A percentile compares a stretch with the other conserved stretches of the same genome.
phyloP scores from a whole-genome alignment of 2,888 invertebrate genomes.

The Cartodere bifasciata region DNA sequence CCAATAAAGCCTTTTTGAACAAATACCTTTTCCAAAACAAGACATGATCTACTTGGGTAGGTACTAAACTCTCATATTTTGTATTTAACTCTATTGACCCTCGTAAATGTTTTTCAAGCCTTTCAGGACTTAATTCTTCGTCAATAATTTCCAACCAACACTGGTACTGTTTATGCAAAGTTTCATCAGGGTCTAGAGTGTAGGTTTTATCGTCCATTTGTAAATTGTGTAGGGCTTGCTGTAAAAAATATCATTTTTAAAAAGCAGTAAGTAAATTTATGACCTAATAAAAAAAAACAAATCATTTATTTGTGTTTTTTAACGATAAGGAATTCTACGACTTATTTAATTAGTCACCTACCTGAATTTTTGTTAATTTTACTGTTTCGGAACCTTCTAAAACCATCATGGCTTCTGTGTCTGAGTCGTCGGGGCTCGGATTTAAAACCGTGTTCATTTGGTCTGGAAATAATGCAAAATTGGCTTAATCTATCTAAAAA shows the following conservation, averaged over 20 bases:
- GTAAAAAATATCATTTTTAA: no score
- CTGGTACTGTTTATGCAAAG: conserved; percentile 40
- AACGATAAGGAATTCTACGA: no score
- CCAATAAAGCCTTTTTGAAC: conserved; percentile 66
- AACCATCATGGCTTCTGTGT: conserved; percentile 54
- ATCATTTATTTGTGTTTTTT: no score
- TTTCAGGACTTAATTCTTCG: conserved; percentile 42
- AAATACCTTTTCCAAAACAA: conserved; percentile 71
- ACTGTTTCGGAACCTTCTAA: conserved; percentile 53
- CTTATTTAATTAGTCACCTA: no score
- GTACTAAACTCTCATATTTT: conserved; percentile 48
- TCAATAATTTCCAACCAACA: conserved; percentile 46
- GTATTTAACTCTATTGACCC: conserved; percentile 37
- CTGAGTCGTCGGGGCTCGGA: conserved; percentile 55
- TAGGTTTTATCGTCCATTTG: conserved; percentile 64
- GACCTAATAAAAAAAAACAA: no score
- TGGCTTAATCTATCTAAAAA: conserved; percentile 5
- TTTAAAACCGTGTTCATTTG: conserved; percentile 58
- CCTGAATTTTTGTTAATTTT: conserved; percentile 46
- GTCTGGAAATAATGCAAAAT: conserved; percentile 33
- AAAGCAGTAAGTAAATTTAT: no score
- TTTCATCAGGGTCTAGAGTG: conserved; percentile 50
- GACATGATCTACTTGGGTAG: conserved; percentile 54
- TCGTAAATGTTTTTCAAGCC: conserved; percentile 47
- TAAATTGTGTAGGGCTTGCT: conserved; percentile 58